Evolutionary conservation across 2,888 invertebrate genomes (phyloP), one percentile per base, ranked within the genome.

Genomic region (Oxyteleia sp.): DNA sequence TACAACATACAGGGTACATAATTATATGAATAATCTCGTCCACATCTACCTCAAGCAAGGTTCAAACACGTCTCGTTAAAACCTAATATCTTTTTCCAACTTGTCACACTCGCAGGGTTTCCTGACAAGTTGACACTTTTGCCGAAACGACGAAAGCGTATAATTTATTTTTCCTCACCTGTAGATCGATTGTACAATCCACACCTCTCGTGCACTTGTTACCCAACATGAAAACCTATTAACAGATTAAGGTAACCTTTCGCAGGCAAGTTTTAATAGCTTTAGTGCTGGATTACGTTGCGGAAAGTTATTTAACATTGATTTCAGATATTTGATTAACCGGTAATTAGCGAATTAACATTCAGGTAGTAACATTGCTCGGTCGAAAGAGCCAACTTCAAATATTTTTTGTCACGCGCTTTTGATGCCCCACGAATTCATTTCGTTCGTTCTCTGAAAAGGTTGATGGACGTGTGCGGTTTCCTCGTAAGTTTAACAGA

Each of bases 171-270:
- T 43, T 59, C 59, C 51, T 76, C 61, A 35, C 61, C 43, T 61
- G 68, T 68, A 51, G 61, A 61, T 76, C 45, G 69, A 69, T 78
- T 53, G 53, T 26, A 63, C 55, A 78, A 78, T 78, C 53, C 41
- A 18, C 23, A 29, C 35, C 43, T 49, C 29, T 59, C 53, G 53
- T 57, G 78, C 78, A 59, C 71, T 80, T 80, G 80, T 80, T 80
- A 80, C 80, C 51, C 72, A 80, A 81, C 69, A 75, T 53, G 59
- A 49, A 81, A 81, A 81, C 81, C 81, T 81, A 75, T 75, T 81
- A 75, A 63, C 74, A 41, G 81, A 81, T 81, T 81, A 63, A 81
- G 74, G 68, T 74, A 81, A 79, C 79, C 71, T 79, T 72, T 72
- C 41, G 79, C 71, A 71, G 51, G 64, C 64, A 79, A 72, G 64